Percentiles rank a stretch among this genome's conserved stretches.
Conservation (phyloP, 2,797 vertebrate species). For the Parotocinclus haroldoi region DNA sequence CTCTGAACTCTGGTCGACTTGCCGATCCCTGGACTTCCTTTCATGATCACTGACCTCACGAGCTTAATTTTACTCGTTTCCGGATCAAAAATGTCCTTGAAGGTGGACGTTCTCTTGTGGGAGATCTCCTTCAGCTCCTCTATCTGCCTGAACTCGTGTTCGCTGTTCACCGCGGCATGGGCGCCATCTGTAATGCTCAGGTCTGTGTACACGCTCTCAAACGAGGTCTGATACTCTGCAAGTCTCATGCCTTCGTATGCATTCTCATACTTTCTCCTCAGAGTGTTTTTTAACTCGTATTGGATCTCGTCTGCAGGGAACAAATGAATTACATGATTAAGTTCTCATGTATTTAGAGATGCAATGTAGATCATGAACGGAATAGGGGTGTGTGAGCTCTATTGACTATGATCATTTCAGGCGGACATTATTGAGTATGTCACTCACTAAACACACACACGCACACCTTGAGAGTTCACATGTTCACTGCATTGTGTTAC, state of each 20-base stretch:
- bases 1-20: constrained; percentile 65
- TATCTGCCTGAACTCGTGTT: constrained; percentile 68
- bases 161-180: constrained; percentile 63
- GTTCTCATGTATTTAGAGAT: too few species aligned
- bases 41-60: constrained; percentile 46
- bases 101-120: constrained; percentile 21
- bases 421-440: too few species aligned
- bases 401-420: too few species aligned
- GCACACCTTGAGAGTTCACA: too few species aligned
- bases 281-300: constrained; percentile 54
- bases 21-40: constrained; percentile 68
- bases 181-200: constrained; percentile 49
- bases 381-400: too few species aligned
- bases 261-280: constrained; percentile 59
- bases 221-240: constrained; percentile 44
- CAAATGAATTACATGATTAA: neutral
- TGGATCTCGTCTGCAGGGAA: constrained; percentile 65
- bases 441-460: too few species aligned
- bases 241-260: constrained; percentile 44
- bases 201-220: constrained; percentile 57
- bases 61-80: neutral
- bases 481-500: too few species aligned
- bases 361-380: too few species aligned
- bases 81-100: constrained; percentile 49
- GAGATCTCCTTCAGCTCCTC: constrained; percentile 46